Evolutionary conservation across 2,888 invertebrate genomes (phyloP).

Genomic region (Diadegma fenestrale): DNA sequence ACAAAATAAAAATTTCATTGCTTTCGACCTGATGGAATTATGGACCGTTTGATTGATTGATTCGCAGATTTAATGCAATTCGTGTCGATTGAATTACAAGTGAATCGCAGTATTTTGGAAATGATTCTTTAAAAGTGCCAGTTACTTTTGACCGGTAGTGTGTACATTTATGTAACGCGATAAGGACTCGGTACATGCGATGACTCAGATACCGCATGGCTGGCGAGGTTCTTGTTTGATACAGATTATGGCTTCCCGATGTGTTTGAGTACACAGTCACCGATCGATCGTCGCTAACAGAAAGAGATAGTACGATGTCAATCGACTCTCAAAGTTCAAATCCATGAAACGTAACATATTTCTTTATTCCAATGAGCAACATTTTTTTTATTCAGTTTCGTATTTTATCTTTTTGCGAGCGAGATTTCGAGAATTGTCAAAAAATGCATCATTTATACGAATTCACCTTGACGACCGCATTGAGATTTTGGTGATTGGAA

Average conservation of each 20-base stretch:
- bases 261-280: background rate
- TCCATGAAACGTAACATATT: background rate
- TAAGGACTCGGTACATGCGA: background rate
- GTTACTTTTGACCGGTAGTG: background rate
- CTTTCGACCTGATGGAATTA: background rate
- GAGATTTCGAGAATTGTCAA: no score
- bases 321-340: background rate
- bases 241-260: conserved; percentile 12
- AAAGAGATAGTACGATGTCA: background rate
- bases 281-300: background rate
- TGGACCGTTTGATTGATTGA: background rate
- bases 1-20: background rate
- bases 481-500: no score
- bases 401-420: no score
- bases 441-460: no score
- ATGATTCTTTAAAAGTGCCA: background rate
- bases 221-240: background rate
- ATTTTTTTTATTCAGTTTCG: no score
- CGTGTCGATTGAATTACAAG: background rate
- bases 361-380: background rate
- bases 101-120: background rate
- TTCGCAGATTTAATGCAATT: background rate
- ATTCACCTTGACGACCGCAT: no score
- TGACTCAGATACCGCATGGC: conserved; percentile 1
- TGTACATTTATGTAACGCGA: conserved; percentile 1